Percentiles rank a stretch among this genome's conserved stretches.
These are phyloP conservation scores for Halichoerus grypus DNA, from an alignment of 2,113 vertebrate species.

Conservation along the genomic window DNA sequence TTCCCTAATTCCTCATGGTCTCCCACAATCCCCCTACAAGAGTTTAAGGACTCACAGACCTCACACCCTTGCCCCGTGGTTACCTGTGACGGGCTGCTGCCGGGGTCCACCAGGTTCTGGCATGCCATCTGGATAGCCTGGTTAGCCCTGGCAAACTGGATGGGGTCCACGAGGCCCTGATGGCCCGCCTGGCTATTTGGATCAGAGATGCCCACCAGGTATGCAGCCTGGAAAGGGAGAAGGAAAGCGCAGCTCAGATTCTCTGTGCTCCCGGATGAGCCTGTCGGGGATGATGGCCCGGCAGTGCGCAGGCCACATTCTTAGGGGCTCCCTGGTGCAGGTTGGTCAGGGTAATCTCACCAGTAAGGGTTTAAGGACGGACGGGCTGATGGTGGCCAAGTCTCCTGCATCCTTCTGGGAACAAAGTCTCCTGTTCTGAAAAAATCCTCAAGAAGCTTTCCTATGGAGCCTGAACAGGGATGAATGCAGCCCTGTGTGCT, in stretches of 20 bases:
- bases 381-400: neutral
- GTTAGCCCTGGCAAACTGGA: constrained; percentile 98
- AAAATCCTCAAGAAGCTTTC: neutral
- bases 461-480: neutral
- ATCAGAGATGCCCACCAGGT: constrained; percentile 98
- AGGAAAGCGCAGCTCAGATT: constrained; percentile 45
- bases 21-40: neutral
- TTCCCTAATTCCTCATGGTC: neutral
- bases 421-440: constrained; percentile 32
- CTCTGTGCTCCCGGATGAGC: neutral
- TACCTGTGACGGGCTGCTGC: constrained; percentile 98
- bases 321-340: neutral
- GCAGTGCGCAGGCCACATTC: fast-evolving
- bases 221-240: constrained; percentile 91
- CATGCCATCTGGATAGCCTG: constrained; percentile 99
- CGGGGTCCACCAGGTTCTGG: constrained; percentile 97
- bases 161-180: constrained; percentile 98
- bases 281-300: fast-evolving
- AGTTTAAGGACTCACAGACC: neutral
- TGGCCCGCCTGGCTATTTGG: constrained; percentile 99
- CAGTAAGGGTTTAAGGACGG: neutral
- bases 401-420: neutral
- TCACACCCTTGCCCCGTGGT: neutral
- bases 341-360: neutral
- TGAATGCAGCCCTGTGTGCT: neutral